A percentile compares a stretch with the other conserved stretches of the same genome.
These are phyloP conservation scores for Drosophila truncata DNA, from an alignment of 1,140 invertebrate species.

Conservation along the genomic window DNA sequence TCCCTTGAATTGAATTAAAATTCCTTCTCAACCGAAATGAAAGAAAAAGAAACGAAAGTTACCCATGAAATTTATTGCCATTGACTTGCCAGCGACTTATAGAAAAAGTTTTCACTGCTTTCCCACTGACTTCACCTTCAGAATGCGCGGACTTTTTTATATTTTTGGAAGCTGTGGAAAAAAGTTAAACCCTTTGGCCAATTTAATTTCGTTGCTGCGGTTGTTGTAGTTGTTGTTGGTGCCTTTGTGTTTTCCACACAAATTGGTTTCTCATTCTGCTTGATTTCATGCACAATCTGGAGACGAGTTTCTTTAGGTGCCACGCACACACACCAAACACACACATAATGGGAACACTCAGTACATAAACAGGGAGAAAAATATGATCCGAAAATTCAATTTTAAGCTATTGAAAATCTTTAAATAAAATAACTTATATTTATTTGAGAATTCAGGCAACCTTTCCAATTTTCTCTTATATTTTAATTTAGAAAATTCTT, in stretches of 20 bases:
- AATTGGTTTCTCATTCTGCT: constrained; percentile 81
- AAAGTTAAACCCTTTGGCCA: constrained; percentile 69
- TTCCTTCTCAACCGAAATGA: constrained; percentile 41
- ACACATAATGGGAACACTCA: neutral
- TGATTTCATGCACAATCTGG: constrained; percentile 79
- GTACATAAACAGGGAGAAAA: constrained; percentile 3
- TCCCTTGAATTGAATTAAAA: constrained; percentile 67
- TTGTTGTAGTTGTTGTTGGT: constrained; percentile 35
- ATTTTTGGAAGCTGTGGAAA: constrained; percentile 15
- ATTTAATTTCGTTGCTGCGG: constrained; percentile 63
- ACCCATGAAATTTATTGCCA: constrained; percentile 68
- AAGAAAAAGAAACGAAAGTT: constrained; percentile 54
- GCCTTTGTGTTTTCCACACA: constrained; percentile 74
- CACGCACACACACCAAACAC: constrained; percentile 33
- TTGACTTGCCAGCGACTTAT: constrained; percentile 62
- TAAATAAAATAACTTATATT: neutral
- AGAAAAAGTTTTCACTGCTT: constrained; percentile 62
- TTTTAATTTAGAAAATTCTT: neutral
- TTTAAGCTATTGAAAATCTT: neutral
- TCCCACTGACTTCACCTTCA: constrained; percentile 37
- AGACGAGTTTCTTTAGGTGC: constrained; percentile 67
- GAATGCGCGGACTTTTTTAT: constrained; percentile 30
- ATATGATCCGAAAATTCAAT: neutral
- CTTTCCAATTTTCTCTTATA: neutral
- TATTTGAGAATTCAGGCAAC: neutral